phyloP scores from a whole-genome alignment of 1,140 invertebrate species.

The Anagrus nilaparvatae region DNA sequence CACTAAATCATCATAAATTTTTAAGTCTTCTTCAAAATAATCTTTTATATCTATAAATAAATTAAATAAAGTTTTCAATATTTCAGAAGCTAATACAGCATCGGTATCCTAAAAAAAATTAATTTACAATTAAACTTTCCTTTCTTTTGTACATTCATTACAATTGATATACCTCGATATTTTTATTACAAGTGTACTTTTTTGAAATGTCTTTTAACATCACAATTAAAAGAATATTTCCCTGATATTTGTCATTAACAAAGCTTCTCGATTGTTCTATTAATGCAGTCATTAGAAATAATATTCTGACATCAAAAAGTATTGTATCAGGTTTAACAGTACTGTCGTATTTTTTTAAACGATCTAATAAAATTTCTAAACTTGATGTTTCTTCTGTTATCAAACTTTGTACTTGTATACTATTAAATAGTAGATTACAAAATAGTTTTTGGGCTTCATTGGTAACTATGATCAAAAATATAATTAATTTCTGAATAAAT shows the following conservation, averaged over 20 bases:
- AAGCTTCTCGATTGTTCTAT: conserved; percentile 57
- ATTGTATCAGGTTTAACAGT: conserved; percentile 58
- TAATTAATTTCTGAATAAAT: conserved; percentile 17
- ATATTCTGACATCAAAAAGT: conserved; percentile 77
- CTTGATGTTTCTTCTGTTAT: conserved; percentile 63
- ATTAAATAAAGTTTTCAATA: conserved; percentile 85
- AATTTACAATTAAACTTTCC: conserved; percentile 2
- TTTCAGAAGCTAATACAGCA: conserved; percentile 66
- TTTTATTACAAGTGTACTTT: conserved; percentile 22
- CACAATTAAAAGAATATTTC: conserved; percentile 69
- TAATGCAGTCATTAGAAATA: conserved; percentile 81
- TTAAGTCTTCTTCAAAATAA: conserved; percentile 56
- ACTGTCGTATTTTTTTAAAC: conserved; percentile 57
- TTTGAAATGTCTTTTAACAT: conserved; percentile 62
- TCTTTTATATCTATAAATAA: conserved; percentile 46
- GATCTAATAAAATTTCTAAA: conserved; percentile 61
- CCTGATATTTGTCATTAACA: conserved; percentile 68
- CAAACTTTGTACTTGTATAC: conserved; percentile 53
- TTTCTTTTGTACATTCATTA: conserved; percentile 3
- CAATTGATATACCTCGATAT: conserved; percentile 17
- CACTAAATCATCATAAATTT: conserved; percentile 61
- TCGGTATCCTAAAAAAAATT: conserved; percentile 49
- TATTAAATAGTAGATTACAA: conserved; percentile 83
- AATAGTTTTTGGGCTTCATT: conserved; percentile 79
- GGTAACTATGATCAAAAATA: conserved; percentile 48